Base-by-base conservation (phyloP, 1,140 invertebrate species). In the Drosophila eugracilis region DNA sequence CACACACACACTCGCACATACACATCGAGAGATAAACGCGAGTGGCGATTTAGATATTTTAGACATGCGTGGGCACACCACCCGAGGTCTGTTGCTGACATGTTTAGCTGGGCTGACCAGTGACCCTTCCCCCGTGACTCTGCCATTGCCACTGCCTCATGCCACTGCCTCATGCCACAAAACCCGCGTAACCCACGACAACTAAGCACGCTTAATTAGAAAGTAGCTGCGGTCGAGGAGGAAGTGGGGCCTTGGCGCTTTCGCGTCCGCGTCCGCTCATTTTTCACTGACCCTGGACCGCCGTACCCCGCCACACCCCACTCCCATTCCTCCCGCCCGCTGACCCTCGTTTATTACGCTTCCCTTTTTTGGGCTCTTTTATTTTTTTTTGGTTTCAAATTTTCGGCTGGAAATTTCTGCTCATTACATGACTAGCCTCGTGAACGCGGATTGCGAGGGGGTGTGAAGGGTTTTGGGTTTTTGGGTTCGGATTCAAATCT, bases 191-290 rank as follows among this genome's bases (percentile, higher is more conserved):
- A 41, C 59, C 71, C 66, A 15, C 71, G 60, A 75, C 74, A 86
- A 78, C 83, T 86, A 88, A 86, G 76, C 83, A 88, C 59, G 83
- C 83, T 88, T 86, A 88, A 86, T 86, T 86, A 86, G 83, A 88
- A 86, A 88, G 83, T 75, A 74, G 80, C 80, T 76, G 75, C 72
- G 81, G 76, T 84, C 53, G 48, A 37, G 32, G 24, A 12, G 41
- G 2, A 36, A 47, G 30, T n/a, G 14, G 39, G 47, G 14, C 39
- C 62, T 49, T 15, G 60, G 19, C 37, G 45, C 47, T 44, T 72
- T 57, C 76, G 57, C 58, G 58, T 52, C 57, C 77, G 58, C 58
- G 58, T 53, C 58, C 75, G 37, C 81, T 85, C 81, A 86, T 86
- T 78, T 86, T 86, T 88, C 77, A 88, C 62, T 77, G 76, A 83